phyloP scores from a whole-genome alignment of 2,113 vertebrate species.

The Thamnophis sirtalis region DNA sequence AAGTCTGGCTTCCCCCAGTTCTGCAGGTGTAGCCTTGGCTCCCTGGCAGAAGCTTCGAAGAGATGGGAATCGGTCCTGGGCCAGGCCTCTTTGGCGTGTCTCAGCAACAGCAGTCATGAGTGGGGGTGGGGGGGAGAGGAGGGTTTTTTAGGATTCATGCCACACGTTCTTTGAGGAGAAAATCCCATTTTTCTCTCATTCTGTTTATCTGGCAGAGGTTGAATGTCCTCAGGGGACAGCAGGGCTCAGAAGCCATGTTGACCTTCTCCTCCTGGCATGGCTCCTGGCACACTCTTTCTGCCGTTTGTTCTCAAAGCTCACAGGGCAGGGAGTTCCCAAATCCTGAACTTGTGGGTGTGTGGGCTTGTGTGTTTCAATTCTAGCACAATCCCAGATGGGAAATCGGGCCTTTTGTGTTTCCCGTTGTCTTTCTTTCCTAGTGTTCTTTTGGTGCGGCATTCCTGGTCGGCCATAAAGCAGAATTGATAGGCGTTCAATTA shows the following conservation, averaged over 20 bases:
- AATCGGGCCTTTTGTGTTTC: neutral
- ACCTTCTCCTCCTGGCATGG: too few species aligned
- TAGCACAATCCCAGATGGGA: accelerated
- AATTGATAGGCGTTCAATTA: neutral
- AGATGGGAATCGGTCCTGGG: neutral
- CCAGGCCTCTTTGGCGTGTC: neutral
- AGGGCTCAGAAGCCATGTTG: neutral
- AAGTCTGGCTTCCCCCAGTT: neutral
- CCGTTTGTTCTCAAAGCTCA: neutral
- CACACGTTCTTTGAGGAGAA: neutral
- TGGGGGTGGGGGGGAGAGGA: neutral
- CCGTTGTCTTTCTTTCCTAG: neutral
- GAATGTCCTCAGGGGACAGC: neutral
- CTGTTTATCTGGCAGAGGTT: neutral
- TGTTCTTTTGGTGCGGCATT: neutral
- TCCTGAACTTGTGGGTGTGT: accelerated
- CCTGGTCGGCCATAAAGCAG: neutral
- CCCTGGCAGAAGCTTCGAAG: neutral
- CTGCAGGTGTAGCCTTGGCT: neutral
- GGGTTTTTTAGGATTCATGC: neutral
- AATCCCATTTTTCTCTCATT: neutral
- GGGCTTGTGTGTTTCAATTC: neutral
- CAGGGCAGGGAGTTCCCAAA: neutral
- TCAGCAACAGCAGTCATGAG: neutral
- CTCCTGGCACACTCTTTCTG: neutral